A percentile compares a stretch with the other conserved stretches of the same genome.
phyloP scores from a whole-genome alignment of 1,140 invertebrate species.

The Lethrus apterus region DNA sequence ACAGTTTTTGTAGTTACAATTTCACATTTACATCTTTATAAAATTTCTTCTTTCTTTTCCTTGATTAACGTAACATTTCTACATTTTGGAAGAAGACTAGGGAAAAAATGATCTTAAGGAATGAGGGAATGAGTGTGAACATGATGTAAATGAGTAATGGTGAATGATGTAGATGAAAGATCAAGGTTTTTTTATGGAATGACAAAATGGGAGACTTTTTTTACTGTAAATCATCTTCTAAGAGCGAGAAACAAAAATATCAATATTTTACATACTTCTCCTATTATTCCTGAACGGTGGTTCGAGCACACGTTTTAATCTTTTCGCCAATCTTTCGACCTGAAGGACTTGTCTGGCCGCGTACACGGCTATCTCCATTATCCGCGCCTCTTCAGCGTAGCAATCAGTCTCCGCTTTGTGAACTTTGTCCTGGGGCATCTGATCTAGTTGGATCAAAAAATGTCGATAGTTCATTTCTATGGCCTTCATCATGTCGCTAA shows the following conservation, averaged over 20 bases:
- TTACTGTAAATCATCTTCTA: too few relatives aligned
- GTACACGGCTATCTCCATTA: constrained; percentile 50
- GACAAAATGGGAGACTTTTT: too few relatives aligned
- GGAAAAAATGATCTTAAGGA: too few relatives aligned
- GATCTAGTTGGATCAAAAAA: constrained; percentile 48
- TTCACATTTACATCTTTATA: too few relatives aligned
- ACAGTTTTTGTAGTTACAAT: too few relatives aligned
- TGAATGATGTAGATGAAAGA: too few relatives aligned
- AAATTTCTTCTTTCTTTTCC: too few relatives aligned
- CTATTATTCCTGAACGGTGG: constrained; percentile 34
- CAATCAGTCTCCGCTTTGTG: constrained; percentile 48
- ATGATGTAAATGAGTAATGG: too few relatives aligned
- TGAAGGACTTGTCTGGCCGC: constrained; percentile 51
- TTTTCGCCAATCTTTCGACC: constrained; percentile 45
- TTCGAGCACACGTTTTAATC: constrained; percentile 48
- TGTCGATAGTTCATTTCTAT: constrained; percentile 46
- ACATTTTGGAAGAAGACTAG: too few relatives aligned
- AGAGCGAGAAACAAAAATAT: not conserved
- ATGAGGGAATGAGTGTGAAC: too few relatives aligned
- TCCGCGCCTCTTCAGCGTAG: constrained; percentile 49
- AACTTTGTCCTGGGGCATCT: constrained; percentile 51
- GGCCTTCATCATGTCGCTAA: constrained; percentile 51
- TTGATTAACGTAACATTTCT: too few relatives aligned
- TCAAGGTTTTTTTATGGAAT: too few relatives aligned
- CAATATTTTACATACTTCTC: constrained; percentile 5